phyloP scores from a whole-genome alignment of 2,888 invertebrate genomes.

The Trissonchulus latispiculum region DNA sequence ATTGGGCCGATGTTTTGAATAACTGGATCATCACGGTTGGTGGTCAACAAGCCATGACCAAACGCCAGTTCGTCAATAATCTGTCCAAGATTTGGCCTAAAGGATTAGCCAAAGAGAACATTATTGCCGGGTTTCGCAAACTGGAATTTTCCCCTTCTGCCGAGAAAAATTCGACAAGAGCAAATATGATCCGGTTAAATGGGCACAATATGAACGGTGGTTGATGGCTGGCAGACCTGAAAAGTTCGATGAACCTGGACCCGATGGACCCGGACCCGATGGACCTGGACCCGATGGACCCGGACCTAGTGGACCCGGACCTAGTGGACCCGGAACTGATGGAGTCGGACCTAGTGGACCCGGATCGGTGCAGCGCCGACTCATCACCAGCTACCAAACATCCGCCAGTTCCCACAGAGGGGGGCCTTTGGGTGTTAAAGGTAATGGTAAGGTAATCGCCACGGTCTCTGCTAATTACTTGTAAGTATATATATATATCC shows the following conservation, averaged over 20 bases:
- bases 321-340: too few species aligned
- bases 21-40: neutral
- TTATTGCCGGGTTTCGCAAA: neutral
- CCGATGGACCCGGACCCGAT: too few species aligned
- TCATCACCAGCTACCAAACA: too few species aligned
- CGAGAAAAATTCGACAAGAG: neutral
- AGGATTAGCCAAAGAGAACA: neutral
- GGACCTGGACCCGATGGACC: too few species aligned
- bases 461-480: neutral
- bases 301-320: too few species aligned
- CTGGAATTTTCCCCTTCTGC: neutral
- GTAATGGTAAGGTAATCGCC: neutral
- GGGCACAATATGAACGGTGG: neutral
- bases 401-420: too few species aligned
- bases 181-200: neutral
- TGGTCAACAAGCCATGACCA: neutral
- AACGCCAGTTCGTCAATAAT: conserved; percentile 8
- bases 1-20: neutral
- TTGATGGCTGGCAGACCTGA: neutral
- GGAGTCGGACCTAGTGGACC: too few species aligned
- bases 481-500: too few species aligned
- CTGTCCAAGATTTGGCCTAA: neutral
- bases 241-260: too few species aligned
- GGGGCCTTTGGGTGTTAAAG: too few species aligned
- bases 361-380: too few species aligned